phyloP scores from a whole-genome alignment of 2,888 invertebrate species.

The Drosophila nigricruria region DNA sequence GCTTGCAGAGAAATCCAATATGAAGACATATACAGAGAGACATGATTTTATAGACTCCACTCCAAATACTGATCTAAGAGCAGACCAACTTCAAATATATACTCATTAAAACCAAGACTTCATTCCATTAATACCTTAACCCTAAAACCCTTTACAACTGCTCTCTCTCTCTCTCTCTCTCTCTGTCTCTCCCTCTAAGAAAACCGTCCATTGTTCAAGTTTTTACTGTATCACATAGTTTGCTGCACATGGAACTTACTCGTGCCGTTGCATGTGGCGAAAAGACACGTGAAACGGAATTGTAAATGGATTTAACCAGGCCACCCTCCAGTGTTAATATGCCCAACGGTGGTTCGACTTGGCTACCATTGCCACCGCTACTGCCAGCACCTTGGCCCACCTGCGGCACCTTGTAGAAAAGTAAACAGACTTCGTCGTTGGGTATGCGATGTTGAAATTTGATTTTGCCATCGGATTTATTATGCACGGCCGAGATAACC shows the following conservation, averaged over 20 bases:
- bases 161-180: too few species aligned
- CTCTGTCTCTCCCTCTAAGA: not conserved
- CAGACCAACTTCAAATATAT: too few species aligned
- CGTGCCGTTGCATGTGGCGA: constrained; percentile 83
- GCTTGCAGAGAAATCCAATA: too few species aligned
- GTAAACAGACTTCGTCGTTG: constrained; percentile 84
- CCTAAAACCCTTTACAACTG: too few species aligned
- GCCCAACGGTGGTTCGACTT: constrained; percentile 82
- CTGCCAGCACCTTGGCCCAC: constrained; percentile 59
- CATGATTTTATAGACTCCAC: too few species aligned
- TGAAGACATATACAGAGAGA: too few species aligned
- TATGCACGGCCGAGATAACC: constrained; percentile 85
- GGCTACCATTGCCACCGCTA: constrained; percentile 3
- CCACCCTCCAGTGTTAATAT: constrained; percentile 86
- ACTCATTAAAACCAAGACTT: not conserved
- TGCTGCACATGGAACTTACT: constrained; percentile 70
- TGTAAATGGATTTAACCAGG: constrained; percentile 86
- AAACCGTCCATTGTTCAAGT: not conserved
- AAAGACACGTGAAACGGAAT: constrained; percentile 85
- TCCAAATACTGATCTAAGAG: too few species aligned
- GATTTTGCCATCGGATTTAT: constrained; percentile 84
- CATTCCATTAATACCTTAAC: too few species aligned
- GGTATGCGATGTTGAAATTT: constrained; percentile 85
- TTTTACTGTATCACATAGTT: constrained; percentile 26
- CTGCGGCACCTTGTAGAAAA: constrained; percentile 86